phyloP scores from a whole-genome alignment of 2,888 invertebrate genomes.

The Bugulina stolonifera region DNA sequence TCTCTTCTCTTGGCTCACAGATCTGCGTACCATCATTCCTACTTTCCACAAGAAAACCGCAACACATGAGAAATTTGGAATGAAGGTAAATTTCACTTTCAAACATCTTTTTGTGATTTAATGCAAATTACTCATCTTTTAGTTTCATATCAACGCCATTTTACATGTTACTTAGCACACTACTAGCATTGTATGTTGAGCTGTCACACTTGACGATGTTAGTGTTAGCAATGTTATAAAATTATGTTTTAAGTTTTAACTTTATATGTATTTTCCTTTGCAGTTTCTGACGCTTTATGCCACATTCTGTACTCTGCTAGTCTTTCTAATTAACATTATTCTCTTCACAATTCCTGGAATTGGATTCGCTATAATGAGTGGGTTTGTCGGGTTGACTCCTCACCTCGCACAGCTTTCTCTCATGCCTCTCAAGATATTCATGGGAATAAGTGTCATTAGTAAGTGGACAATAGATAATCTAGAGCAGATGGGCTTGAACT shows the following conservation, averaged over 20 bases:
- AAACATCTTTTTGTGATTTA: too few species aligned
- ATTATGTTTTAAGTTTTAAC: too few species aligned
- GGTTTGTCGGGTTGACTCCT: not conserved
- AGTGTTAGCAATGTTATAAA: too few species aligned
- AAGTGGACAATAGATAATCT: too few species aligned
- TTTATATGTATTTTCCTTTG: not conserved
- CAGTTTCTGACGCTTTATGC: not conserved
- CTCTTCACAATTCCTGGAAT: not conserved
- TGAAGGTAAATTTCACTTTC: not conserved
- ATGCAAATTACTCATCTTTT: too few species aligned
- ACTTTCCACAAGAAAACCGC: constrained; percentile 8
- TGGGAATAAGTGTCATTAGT: not conserved
- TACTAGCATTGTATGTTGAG: too few species aligned
- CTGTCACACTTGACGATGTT: too few species aligned
- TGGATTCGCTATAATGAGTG: not conserved
- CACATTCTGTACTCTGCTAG: not conserved
- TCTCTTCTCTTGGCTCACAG: constrained; percentile 22
- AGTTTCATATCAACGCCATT: too few species aligned
- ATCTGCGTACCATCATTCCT: not conserved
- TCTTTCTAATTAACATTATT: not conserved
- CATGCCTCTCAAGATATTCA: constrained; percentile 11
- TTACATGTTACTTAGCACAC: too few species aligned
- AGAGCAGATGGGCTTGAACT: too few species aligned
- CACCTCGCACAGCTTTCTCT: not conserved
- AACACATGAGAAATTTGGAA: not conserved